A percentile compares a stretch with the other conserved stretches of the same genome.
phyloP scores from a whole-genome alignment of 1,140 invertebrate species.

The Xylocopa sonorina region DNA sequence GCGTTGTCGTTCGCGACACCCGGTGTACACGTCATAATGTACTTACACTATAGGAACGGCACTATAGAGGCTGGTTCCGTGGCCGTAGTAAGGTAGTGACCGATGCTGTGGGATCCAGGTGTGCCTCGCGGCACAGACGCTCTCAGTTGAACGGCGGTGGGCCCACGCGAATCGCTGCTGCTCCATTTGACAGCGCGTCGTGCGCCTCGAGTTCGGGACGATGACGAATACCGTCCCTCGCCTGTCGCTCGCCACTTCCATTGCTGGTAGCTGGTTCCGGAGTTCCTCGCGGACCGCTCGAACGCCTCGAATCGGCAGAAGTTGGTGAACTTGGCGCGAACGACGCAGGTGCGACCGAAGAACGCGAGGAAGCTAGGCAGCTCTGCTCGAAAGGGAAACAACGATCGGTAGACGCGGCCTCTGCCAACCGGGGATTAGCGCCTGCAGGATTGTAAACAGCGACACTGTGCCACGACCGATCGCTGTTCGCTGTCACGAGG shows the following conservation, averaged over 20 bases:
- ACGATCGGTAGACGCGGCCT: not conserved
- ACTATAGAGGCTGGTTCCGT: slow-evolving; percentile 45
- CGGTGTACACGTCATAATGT: slow-evolving; percentile 51
- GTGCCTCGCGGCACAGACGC: slow-evolving; percentile 55
- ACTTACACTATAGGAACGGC: slow-evolving; percentile 48
- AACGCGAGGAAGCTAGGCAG: too few species aligned
- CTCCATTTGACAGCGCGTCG: slow-evolving; percentile 40
- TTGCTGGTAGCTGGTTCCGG: not conserved
- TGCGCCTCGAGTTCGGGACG: slow-evolving; percentile 39
- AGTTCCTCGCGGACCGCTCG: not conserved
- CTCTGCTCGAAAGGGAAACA: not conserved
- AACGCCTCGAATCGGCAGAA: not conserved
- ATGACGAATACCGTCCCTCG: slow-evolving; percentile 12
- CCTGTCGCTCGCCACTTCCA: not conserved
- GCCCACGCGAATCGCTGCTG: slow-evolving; percentile 69
- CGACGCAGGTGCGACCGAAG: not conserved
- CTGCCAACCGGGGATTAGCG: not conserved
- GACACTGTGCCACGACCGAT: not conserved
- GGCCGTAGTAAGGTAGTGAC: slow-evolving; percentile 64
- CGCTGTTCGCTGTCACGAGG: not conserved
- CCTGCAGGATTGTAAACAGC: slow-evolving; percentile 10
- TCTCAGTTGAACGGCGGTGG: slow-evolving; percentile 69
- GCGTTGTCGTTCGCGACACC: slow-evolving; percentile 38
- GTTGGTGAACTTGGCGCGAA: slow-evolving; percentile 28
- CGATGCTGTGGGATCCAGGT: slow-evolving; percentile 64